These are phyloP conservation scores for Hylaea fasciaria DNA, from an alignment of 2,888 invertebrate genomes.

Conservation along the genomic window DNA sequence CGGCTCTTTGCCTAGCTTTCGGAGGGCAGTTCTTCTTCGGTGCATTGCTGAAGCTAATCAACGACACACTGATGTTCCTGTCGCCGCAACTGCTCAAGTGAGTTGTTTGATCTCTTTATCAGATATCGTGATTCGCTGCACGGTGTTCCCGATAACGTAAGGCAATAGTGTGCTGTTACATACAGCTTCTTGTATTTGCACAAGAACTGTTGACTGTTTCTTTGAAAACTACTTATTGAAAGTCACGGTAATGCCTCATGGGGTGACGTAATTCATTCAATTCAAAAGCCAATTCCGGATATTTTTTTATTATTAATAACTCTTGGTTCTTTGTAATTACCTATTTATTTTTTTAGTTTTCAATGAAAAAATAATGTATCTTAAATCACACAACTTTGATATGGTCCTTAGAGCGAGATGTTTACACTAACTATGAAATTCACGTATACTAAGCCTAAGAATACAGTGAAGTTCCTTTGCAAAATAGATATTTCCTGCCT, in stretches of 20 bases:
- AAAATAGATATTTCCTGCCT: too few species aligned
- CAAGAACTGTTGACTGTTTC: slow-evolving; percentile 2
- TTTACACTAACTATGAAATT: too few species aligned
- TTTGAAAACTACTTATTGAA: slow-evolving; percentile 17
- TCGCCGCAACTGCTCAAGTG: slow-evolving; percentile 96
- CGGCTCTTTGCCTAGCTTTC: slow-evolving; percentile 93
- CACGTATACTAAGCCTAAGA: too few species aligned
- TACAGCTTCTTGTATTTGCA: slow-evolving; percentile 1
- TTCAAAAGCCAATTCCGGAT: neutral
- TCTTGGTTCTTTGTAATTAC: too few species aligned
- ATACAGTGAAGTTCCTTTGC: too few species aligned
- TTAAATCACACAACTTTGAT: too few species aligned
- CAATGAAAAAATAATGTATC: too few species aligned
- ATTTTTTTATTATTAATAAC: neutral
- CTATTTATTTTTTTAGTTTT: too few species aligned
- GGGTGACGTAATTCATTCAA: neutral
- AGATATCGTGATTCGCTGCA: neutral
- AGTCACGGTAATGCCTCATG: slow-evolving; percentile 19
- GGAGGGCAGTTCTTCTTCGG: slow-evolving; percentile 95
- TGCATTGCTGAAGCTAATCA: slow-evolving; percentile 91
- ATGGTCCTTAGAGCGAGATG: too few species aligned
- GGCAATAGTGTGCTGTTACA: slow-evolving; percentile 1
- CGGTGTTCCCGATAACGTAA: slow-evolving; percentile 1
- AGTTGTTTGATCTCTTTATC: slow-evolving; percentile 49
- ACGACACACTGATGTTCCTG: slow-evolving; percentile 94